Base-by-base conservation (phyloP, 2,113 vertebrate species). In the Lophura nycthemera region DNA sequence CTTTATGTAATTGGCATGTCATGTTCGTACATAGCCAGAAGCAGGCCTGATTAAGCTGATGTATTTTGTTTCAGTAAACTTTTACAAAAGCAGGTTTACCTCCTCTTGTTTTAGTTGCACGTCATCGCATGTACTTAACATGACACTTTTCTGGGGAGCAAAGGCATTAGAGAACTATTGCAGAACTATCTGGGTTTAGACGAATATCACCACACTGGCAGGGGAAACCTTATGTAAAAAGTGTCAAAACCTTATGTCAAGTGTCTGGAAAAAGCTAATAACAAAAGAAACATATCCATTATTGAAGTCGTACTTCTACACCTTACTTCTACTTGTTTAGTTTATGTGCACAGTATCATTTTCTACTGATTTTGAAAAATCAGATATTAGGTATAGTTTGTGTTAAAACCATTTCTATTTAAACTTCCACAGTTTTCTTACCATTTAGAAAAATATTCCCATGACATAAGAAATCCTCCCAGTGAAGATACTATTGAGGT, bases 1-100 rank as follows among this genome's bases (percentile, higher is more conserved):
- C 97, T 98, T 98, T 98, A 97, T 98, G 98, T 99, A 99, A 99
- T 99, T 99, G 99, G 98, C 97, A 98, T 97, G 98, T 98, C 98
- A 97, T 98, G 97, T 98, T 98, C 97, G 86, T 98, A 97, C 96
- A 97, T 97, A 97, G 98, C 98, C 95, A 96, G 97, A 96, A 98
- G 98, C 96, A 97, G 98, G 97, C 97, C 98, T 98, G 98, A 99
- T 99, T 99, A 99, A 97, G 97, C 97, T 98, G 97, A 98, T 97
- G 98, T 97, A 98, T 98, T 98, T 98, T 98, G 97, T 98, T 98
- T 98, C 97, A 96, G 97, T 97, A 98, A 98, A 98, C 97, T 98
- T 98, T 97, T 96, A 98, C 98, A 98, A 98, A 98, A 97, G 95
- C 75, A 4, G 66, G 94, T 97, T 97, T 96, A 89, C 95, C 97